phyloP scores from a whole-genome alignment of 2,888 invertebrate species.

The Leptopilina syphax region DNA sequence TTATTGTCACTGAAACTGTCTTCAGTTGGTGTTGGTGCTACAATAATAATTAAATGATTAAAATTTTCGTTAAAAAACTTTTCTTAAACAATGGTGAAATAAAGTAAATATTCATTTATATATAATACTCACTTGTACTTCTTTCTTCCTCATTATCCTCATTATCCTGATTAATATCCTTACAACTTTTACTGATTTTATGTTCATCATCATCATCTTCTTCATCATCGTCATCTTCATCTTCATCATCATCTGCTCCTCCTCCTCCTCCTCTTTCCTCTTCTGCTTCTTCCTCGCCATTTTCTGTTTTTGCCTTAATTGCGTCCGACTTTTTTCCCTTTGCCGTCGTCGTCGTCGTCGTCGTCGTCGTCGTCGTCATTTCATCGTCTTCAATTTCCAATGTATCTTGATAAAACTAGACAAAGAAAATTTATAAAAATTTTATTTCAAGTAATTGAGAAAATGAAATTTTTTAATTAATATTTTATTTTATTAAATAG shows the following conservation, averaged over 20 bases:
- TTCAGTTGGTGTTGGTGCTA: conserved; percentile 70
- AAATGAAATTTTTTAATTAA: neutral
- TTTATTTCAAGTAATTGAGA: neutral
- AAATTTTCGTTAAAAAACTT: conserved; percentile 2
- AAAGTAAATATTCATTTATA: neutral
- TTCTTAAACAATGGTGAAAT: neutral
- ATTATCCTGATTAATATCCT: conserved; percentile 13
- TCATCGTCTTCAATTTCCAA: conserved; percentile 83
- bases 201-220: conserved; percentile 61
- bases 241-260: conserved; percentile 71
- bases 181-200: conserved; percentile 2
- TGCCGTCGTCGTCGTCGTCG: conserved; percentile 51
- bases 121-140: conserved; percentile 63
- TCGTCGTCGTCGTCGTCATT: conserved; percentile 54
- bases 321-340: conserved; percentile 59
- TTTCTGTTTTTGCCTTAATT: conserved; percentile 60
- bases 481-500: neutral
- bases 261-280: conserved; percentile 68
- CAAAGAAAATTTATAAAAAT: conserved; percentile 50
- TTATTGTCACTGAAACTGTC: conserved; percentile 66
- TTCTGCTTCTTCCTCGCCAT: conserved; percentile 65
- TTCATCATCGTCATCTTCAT: conserved; percentile 63
- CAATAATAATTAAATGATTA: conserved; percentile 33
- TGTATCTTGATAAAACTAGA: conserved; percentile 93
- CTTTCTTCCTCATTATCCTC: conserved; percentile 54